These are phyloP conservation scores for Otolemur crassicaudatus DNA, from an alignment of 2,797 vertebrate species.

Conservation along the genomic window DNA sequence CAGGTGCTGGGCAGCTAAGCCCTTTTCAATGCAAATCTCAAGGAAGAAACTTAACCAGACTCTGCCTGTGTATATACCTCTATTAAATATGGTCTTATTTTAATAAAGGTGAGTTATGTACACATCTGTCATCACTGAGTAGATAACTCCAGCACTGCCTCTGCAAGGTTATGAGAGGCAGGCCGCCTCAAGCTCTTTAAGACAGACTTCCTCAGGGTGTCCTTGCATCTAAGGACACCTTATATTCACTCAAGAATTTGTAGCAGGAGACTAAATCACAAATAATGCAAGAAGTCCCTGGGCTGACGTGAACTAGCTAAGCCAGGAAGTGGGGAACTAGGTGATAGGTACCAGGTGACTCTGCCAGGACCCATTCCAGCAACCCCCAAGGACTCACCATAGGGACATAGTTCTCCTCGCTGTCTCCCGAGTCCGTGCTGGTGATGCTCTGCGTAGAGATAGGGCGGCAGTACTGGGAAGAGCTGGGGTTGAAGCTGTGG, in stretches of 20 bases:
- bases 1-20: neutral
- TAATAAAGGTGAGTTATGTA: neutral
- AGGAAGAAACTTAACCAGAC: too few relatives aligned
- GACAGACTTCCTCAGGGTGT: neutral
- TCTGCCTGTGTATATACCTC: neutral
- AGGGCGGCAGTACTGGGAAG: slow-evolving; percentile 96
- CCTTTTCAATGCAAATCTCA: neutral
- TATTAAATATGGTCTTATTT: too few relatives aligned
- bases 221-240: neutral
- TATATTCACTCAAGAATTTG: neutral
- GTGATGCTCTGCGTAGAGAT: slow-evolving; percentile 99
- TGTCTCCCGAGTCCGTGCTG: slow-evolving; percentile 99
- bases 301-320: too few relatives aligned
- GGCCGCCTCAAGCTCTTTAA: neutral
- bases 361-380: neutral
- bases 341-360: neutral
- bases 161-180: neutral
- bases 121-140: fast-evolving
- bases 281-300: too few relatives aligned
- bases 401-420: slow-evolving; percentile 98
- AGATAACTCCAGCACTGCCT: neutral
- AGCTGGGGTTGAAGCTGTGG: slow-evolving; percentile 92
- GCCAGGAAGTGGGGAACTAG: neutral
- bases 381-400: slow-evolving; percentile 92
- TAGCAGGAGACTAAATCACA: neutral